These are phyloP conservation scores for Quadriops clusia DNA, from an alignment of 2,888 invertebrate species.

Conservation along the genomic window DNA sequence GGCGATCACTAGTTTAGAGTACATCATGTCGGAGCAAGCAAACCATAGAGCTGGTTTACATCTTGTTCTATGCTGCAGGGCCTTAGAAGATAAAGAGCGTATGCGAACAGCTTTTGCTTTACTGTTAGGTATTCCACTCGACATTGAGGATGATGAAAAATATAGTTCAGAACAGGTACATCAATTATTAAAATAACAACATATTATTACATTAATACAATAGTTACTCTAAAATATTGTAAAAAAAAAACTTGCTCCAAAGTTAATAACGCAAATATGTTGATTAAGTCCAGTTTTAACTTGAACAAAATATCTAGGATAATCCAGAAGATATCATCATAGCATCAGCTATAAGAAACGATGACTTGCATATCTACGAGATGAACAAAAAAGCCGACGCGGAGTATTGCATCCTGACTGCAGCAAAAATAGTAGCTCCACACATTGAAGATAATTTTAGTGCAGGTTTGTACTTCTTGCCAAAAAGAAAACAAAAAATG, in stretches of 20 bases:
- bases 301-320: too few species aligned
- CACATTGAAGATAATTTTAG: slow-evolving; percentile 61
- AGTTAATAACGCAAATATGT: too few species aligned
- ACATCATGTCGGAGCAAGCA: slow-evolving; percentile 92
- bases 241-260: too few species aligned
- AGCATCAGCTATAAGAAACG: slow-evolving; percentile 61
- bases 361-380: slow-evolving; percentile 62
- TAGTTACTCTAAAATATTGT: too few species aligned
- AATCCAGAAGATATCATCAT: slow-evolving; percentile 33
- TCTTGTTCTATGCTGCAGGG: slow-evolving; percentile 76
- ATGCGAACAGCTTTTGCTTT: slow-evolving; percentile 88
- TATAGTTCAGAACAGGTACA: slow-evolving; percentile 39
- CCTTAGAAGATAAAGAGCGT: slow-evolving; percentile 83
- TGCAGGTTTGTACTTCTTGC: slow-evolving; percentile 38
- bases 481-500: not conserved
- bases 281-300: too few species aligned
- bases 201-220: not conserved
- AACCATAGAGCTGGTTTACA: slow-evolving; percentile 69
- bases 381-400: slow-evolving; percentile 59
- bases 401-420: slow-evolving; percentile 71
- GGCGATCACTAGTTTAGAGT: slow-evolving; percentile 93
- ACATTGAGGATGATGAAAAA: slow-evolving; percentile 71
- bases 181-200: not conserved
- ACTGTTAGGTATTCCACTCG: slow-evolving; percentile 76
- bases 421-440: slow-evolving; percentile 81